Percentiles rank a stretch among this genome's conserved stretches.
Conservation (phyloP, 2,888 invertebrate species). For the Sinhomidia bicolor region DNA sequence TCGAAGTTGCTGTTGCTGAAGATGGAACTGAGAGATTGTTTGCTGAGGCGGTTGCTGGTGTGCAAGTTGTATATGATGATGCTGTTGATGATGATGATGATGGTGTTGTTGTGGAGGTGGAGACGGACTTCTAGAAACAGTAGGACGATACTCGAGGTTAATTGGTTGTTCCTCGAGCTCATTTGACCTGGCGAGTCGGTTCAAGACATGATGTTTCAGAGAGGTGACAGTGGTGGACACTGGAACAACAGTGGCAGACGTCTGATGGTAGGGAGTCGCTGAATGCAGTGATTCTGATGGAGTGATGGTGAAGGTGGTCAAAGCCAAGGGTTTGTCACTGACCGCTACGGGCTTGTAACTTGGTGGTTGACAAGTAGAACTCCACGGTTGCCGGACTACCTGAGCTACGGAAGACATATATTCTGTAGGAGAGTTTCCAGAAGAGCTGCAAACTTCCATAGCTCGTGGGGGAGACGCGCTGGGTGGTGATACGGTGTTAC, state of each 20-base stretch:
- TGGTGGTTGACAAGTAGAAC: constrained; percentile 25
- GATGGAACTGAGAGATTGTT: constrained; percentile 70
- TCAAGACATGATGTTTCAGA: constrained; percentile 79
- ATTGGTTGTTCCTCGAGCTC: constrained; percentile 79
- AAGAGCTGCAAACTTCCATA: constrained; percentile 80
- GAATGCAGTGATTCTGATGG: constrained; percentile 32
- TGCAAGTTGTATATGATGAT: constrained; percentile 52
- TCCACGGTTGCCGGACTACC: constrained; percentile 34
- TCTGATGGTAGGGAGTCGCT: constrained; percentile 42
- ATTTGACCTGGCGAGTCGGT: constrained; percentile 75
- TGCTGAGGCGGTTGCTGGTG: constrained; percentile 54
- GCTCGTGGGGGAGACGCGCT: constrained; percentile 82
- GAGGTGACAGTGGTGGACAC: constrained; percentile 78
- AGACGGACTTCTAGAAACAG: constrained; percentile 74
- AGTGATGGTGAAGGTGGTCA: constrained; percentile 32
- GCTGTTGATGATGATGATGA: constrained; percentile 55
- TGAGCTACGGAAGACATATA: constrained; percentile 33
- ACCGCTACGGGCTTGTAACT: constrained; percentile 40
- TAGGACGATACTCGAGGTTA: constrained; percentile 79
- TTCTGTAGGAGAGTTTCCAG: constrained; percentile 65
- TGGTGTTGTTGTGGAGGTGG: constrained; percentile 65
- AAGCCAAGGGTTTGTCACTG: constrained; percentile 32
- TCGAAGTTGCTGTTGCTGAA: constrained; percentile 86
- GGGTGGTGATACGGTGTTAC: constrained; percentile 81
- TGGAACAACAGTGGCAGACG: constrained; percentile 63